These are phyloP conservation scores for Propithecus perrieri DNA, from an alignment of 2,797 vertebrate genomes.

Conservation along the genomic window DNA sequence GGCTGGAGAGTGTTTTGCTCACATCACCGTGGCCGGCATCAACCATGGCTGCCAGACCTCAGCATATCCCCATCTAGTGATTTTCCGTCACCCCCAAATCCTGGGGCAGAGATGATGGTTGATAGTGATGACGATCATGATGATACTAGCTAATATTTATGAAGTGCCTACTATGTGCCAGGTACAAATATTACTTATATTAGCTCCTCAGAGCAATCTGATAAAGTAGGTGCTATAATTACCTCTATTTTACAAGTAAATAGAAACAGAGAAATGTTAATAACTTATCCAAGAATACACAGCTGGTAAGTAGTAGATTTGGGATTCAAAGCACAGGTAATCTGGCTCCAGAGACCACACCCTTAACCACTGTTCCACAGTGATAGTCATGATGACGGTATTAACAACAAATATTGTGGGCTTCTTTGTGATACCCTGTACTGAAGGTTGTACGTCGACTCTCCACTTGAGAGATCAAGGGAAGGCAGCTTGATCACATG, in stretches of 20 bases:
- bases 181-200: background rate
- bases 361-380: background rate
- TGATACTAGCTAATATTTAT: background rate
- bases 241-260: conserved; percentile 15
- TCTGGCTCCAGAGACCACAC: background rate
- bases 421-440: background rate
- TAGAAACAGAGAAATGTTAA: background rate
- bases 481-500: background rate
- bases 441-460: background rate
- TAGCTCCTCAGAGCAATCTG: background rate
- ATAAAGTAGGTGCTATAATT: background rate
- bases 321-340: background rate
- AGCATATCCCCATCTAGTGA: background rate
- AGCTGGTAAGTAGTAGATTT: background rate
- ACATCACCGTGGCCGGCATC: background rate
- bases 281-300: background rate
- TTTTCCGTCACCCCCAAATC: background rate
- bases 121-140: background rate
- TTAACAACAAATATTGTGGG: background rate
- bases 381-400: background rate
- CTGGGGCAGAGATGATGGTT: background rate
- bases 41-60: background rate
- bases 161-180: background rate
- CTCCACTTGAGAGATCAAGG: background rate
- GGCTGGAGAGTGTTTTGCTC: background rate